Conservation (phyloP, 30 jellyfish, hydroid and myxozoan species). For the Turritopsis dohrnii region DNA sequence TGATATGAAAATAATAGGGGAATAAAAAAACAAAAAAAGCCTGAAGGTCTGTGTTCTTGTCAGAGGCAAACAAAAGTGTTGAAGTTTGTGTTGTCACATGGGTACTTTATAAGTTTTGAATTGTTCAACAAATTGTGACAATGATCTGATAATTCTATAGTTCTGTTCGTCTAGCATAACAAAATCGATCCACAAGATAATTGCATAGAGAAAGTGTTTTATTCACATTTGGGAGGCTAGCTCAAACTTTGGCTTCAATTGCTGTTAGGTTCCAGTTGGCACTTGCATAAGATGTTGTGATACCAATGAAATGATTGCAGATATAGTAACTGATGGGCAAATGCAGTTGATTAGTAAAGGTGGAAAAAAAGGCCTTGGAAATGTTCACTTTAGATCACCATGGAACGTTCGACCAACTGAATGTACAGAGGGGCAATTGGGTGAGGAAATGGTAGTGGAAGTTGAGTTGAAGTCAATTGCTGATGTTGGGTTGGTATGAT, state of each 20-base stretch:
- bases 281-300: conserved; percentile 45
- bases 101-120: no score
- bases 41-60: no score
- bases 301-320: conserved; percentile 36
- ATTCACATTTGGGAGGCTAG: no score
- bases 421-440: conserved; percentile 71
- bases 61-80: no score
- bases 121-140: no score
- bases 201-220: no score
- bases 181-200: no score
- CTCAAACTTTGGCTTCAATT: neutral
- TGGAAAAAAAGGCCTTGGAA: conserved; percentile 90
- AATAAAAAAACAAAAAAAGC: no score
- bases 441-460: conserved; percentile 55
- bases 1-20: no score
- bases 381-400: conserved; percentile 70
- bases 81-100: no score
- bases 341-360: conserved; percentile 55
- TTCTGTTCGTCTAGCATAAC: no score
- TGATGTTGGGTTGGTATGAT: conserved; percentile 92
- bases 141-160: no score
- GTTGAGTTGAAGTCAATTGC: conserved; percentile 88
- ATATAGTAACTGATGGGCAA: conserved; percentile 31
- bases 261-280: conserved; percentile 87
- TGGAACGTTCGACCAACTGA: conserved; percentile 66